Evolutionary conservation across 1,140 invertebrate species (phyloP).

Genomic region (Tachypleus tridentatus): DNA sequence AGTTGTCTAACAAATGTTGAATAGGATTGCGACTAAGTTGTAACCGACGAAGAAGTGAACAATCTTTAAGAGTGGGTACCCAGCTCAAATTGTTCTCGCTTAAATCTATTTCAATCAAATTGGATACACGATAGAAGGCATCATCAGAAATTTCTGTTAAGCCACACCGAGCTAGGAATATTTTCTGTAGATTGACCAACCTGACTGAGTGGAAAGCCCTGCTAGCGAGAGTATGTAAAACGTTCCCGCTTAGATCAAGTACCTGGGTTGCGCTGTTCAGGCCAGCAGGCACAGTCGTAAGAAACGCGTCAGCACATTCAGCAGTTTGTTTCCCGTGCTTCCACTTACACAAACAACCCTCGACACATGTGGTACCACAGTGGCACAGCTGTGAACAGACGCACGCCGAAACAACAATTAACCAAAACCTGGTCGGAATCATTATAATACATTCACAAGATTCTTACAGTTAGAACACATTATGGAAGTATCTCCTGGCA

Average conservation of each 20-base stretch:
- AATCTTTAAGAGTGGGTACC: conserved; percentile 55
- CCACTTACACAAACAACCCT: conserved; percentile 69
- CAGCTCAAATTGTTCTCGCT: conserved; percentile 52
- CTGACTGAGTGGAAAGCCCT: conserved; percentile 65
- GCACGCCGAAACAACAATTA: no score
- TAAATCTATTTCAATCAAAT: conserved; percentile 56
- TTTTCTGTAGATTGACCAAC: conserved; percentile 69
- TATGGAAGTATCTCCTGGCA: no score
- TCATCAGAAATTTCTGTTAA: conserved; percentile 66
- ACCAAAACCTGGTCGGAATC: no score
- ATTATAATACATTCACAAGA: no score
- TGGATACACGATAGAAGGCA: conserved; percentile 25
- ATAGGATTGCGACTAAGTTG: conserved; percentile 59
- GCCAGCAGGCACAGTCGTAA: conserved; percentile 65
- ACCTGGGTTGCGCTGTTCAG: conserved; percentile 80
- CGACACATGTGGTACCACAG: no score
- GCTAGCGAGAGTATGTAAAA: conserved; percentile 61
- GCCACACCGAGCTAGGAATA: conserved; percentile 65
- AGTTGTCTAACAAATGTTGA: conserved; percentile 48
- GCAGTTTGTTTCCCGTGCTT: conserved; percentile 81
- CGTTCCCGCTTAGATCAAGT: conserved; percentile 71
- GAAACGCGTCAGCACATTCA: conserved; percentile 64
- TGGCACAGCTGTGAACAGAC: no score
- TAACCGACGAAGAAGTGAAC: conserved; percentile 59
- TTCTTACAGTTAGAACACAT: no score